Evolutionary conservation across 2,797 vertebrate genomes (phyloP), one percentile per base, ranked within the genome.

Genomic region (Naso thynnoides): DNA sequence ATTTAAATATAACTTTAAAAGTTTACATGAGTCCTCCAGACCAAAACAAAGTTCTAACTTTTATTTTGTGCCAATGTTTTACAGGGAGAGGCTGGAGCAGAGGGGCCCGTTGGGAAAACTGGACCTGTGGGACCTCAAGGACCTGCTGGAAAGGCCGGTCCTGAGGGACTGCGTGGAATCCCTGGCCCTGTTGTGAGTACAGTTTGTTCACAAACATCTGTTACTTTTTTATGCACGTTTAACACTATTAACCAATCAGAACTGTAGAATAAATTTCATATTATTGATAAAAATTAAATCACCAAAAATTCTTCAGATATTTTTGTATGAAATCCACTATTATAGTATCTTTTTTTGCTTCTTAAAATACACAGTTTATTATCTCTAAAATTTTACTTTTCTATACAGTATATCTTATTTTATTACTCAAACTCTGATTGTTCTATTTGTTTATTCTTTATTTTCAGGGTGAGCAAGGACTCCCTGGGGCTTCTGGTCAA

Each of bases 81-180:
- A 59, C 81, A 99, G 98, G 98, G 98, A 86, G 98, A 99, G 89
- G 84, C 96, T 81, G 98, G 98, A 82, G 92, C 96, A 9, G 97
- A 99, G 88, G 98, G 98, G n/a, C 93, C 96, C 65, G 90, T 94
- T 54, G 98, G 98, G 6, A 99, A 99, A 93, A 98, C 97, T 16
- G 98, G 98, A 7, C 97, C 97, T 0, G 96, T 98, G 5, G 98
- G 98, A 81, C 94, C 97, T 11, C 97, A 99, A 68, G 98, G 98
- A 2, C 95, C 97, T 19, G 65, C 96, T 64, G 98, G 98, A 71
- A 99, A 99, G 85, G 42, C 96, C 54, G 98, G 98, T 50, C 93
- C 97, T 27, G 98, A 99, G 57, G 98, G 98, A 84, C 95, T 99
- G 29, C 95, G 98, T 65, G 98, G 97, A 68, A 99, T 99, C 85